A percentile compares a stretch with the other conserved stretches of the same genome.
These are phyloP conservation scores for Bombus impatiens DNA, from an alignment of 1,140 invertebrate species.

Conservation along the genomic window DNA sequence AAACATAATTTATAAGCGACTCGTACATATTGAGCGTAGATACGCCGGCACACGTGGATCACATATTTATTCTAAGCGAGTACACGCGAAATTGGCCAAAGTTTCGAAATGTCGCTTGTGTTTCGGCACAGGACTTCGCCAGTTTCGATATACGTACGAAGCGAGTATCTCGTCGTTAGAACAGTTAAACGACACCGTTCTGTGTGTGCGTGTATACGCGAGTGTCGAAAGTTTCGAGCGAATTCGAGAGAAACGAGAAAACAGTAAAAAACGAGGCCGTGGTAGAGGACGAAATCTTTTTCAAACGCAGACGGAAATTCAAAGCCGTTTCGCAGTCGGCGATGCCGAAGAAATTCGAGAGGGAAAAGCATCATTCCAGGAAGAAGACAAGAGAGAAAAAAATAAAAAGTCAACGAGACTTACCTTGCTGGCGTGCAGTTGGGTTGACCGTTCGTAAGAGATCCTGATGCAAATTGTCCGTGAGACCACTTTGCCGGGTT, in stretches of 20 bases:
- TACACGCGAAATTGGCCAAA: conserved; percentile 33
- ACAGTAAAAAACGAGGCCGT: conserved; percentile 1
- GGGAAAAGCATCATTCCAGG: neutral
- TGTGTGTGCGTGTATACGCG: conserved; percentile 13
- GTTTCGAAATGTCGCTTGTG: conserved; percentile 32
- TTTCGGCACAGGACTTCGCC: neutral
- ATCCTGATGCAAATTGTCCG: conserved; percentile 69
- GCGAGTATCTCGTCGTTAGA: conserved; percentile 46
- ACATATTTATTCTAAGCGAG: conserved; percentile 32
- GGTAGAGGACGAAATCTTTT: conserved; percentile 8
- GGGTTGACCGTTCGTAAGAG: conserved; percentile 71
- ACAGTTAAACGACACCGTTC: conserved; percentile 54
- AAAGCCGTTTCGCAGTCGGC: conserved; percentile 22
- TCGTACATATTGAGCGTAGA: conserved; percentile 8
- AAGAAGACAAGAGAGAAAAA: neutral
- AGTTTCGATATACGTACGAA: conserved; percentile 21
- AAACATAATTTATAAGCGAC: conserved; percentile 9
- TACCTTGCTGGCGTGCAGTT: conserved; percentile 78
- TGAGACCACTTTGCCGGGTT: conserved; percentile 72
- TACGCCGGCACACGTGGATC: conserved; percentile 1
- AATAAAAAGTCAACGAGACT: conserved; percentile 54
- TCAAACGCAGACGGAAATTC: conserved; percentile 28
- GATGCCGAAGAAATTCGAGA: conserved; percentile 24
- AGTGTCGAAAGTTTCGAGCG: conserved; percentile 47
- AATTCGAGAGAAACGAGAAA: conserved; percentile 48